phyloP scores from a whole-genome alignment of 2,888 invertebrate genomes.

The Melanostoma scalare region DNA sequence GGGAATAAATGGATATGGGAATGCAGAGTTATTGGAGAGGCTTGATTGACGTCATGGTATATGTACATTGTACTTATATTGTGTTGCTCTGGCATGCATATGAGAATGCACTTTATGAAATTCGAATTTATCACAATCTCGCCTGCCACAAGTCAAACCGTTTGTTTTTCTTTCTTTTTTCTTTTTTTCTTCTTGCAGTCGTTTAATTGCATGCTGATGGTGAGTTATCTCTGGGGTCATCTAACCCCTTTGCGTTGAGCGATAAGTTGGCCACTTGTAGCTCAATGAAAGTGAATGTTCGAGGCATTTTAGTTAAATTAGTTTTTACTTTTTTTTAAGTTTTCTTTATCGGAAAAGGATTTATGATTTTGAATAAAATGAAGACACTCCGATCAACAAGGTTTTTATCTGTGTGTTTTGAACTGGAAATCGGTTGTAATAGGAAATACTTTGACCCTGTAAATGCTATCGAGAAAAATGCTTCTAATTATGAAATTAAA shows the following conservation, averaged over 20 bases:
- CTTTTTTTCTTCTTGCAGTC: background rate
- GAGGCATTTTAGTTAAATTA: too few species aligned
- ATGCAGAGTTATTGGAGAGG: slow-evolving; percentile 28
- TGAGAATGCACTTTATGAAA: slow-evolving; percentile 28
- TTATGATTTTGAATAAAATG: too few species aligned
- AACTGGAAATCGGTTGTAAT: too few species aligned
- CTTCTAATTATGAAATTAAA: too few species aligned
- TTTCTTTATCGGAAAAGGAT: too few species aligned
- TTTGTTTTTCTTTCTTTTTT: slow-evolving; percentile 8
- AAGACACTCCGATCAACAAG: too few species aligned
- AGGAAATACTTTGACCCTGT: too few species aligned
- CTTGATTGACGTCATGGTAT: slow-evolving; percentile 60
- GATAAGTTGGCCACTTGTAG: slow-evolving; percentile 32
- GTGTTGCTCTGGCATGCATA: slow-evolving; percentile 17
- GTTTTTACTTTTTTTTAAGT: too few species aligned
- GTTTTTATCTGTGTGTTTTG: too few species aligned
- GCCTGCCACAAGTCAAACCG: slow-evolving; percentile 36
- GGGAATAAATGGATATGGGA: slow-evolving; percentile 40
- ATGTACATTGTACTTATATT: background rate
- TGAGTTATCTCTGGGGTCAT: slow-evolving; percentile 39
- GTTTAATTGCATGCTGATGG: slow-evolving; percentile 22
- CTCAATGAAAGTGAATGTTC: slow-evolving; percentile 32
- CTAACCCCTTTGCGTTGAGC: slow-evolving; percentile 31
- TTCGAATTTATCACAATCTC: slow-evolving; percentile 56
- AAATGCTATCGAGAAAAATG: too few species aligned